Evolutionary conservation across 2,797 vertebrate genomes (phyloP), one percentile per base, ranked within the genome.

Genomic region (Takifugu rubripes): DNA sequence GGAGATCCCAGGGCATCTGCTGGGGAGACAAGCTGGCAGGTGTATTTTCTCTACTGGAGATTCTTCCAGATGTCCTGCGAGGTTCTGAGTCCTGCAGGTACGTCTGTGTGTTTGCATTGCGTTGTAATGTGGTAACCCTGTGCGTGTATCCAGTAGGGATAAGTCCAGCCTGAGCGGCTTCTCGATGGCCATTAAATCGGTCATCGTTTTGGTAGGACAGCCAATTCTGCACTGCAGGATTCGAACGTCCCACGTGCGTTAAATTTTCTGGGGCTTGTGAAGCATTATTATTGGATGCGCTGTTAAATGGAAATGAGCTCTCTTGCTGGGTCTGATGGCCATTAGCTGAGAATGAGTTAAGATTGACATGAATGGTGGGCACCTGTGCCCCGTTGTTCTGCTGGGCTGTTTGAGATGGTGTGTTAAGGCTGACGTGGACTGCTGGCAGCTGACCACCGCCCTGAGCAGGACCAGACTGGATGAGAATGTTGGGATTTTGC

Each of bases 321-420:
- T 72, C 75, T 17, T 65, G 75, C 61, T 71, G 77, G 25, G 59
- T 8, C 47, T 70, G 82, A 17, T 79, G 75, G 26, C 61, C 65
- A 3, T 52, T 53, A 53, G 29, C 31, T 3, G 89, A 57, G 59
- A 72, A 89, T 1, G 90, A 78, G 61, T 85, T 90, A 0, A 92
- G 79, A 67, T 88, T 92, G 51, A 92, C 81, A 14, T 92, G 83
- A 59, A 92, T 86, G 5, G 84, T 77, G n/a, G 89, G 88, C 47
- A 88, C 70, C 42, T 78, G 90, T 6, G 76, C 58, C 5, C 59
- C 61, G 47, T 40, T 68, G 63, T 66, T 86, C 12, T 62, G 65
- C 42, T 81, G 80, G 31, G 58, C 55, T 0, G 26, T 57, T n/a
- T 58, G 73, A 2, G 85, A 84, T 63, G 75, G 54, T 0, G 88